A percentile compares a stretch with the other conserved stretches of the same genome.
Evolutionary conservation across 1,140 invertebrate genomes (phyloP).

Genomic region (Diorhabda sublineata): DNA sequence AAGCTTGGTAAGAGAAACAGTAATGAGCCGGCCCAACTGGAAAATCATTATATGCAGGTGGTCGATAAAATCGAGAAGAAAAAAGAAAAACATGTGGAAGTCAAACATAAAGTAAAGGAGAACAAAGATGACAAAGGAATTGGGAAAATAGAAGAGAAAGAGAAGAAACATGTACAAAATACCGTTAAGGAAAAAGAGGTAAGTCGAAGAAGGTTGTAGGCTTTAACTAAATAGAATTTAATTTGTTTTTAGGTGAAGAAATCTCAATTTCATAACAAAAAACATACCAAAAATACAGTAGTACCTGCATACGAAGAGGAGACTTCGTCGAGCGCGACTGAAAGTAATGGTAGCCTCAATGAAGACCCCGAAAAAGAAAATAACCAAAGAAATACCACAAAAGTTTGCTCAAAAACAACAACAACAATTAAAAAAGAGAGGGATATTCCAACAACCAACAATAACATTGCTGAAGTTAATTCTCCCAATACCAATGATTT

Average conservation of each 20-base stretch:
- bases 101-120: slow-evolving; percentile 26
- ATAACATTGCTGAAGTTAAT: slow-evolving; percentile 4
- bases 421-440: slow-evolving; percentile 7
- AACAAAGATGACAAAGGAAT: slow-evolving; percentile 29
- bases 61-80: slow-evolving; percentile 26
- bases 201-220: slow-evolving; percentile 12
- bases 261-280: slow-evolving; percentile 18
- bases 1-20: slow-evolving; percentile 32
- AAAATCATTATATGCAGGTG: slow-evolving; percentile 15
- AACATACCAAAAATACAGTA: slow-evolving; percentile 28
- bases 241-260: slow-evolving; percentile 6
- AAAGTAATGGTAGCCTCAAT: slow-evolving; percentile 49
- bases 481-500: slow-evolving; percentile 25
- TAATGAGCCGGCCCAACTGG: slow-evolving; percentile 24
- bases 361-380: slow-evolving; percentile 42
- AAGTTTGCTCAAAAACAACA: slow-evolving; percentile 21
- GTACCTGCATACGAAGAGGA: slow-evolving; percentile 59
- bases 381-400: slow-evolving; percentile 31
- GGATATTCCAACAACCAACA: slow-evolving; percentile 11
- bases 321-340: slow-evolving; percentile 69
- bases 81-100: slow-evolving; percentile 27
- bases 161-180: slow-evolving; percentile 33
- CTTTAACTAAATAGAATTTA: not conserved
- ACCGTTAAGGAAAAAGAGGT: slow-evolving; percentile 23
- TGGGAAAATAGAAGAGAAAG: slow-evolving; percentile 28